Conservation (phyloP, 2,797 vertebrate genomes). For the Paguma larvata region DNA sequence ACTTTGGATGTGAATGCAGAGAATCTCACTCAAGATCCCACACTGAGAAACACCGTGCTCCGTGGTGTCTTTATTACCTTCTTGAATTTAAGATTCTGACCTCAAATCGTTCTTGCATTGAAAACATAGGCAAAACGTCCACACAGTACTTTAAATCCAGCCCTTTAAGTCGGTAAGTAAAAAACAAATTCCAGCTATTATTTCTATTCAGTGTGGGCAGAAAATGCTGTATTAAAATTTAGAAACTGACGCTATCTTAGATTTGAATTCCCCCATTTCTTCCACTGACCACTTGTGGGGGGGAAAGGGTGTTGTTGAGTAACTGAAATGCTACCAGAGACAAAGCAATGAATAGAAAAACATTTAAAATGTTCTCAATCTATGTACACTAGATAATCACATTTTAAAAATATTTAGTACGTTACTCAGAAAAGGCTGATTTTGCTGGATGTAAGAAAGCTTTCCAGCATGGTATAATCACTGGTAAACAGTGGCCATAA, state of each 20-base stretch:
- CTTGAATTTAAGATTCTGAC: neutral
- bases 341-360: neutral
- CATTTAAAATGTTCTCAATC: neutral
- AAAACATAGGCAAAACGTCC: slow-evolving; percentile 2
- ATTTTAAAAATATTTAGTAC: neutral
- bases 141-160: neutral
- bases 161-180: slow-evolving; percentile 38
- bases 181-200: slow-evolving; percentile 56
- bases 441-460: neutral
- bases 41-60: neutral
- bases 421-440: neutral
- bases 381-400: neutral
- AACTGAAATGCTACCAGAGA: neutral
- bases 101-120: neutral
- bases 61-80: neutral
- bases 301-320: neutral
- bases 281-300: neutral
- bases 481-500: neutral
- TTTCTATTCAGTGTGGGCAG: neutral
- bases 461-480: neutral
- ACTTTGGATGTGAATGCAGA: neutral
- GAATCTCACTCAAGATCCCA: neutral
- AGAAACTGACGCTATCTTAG: neutral
- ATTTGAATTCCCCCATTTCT: neutral
- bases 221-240: neutral